Base-by-base conservation (phyloP, 1,140 invertebrate genomes). In the Nasonia vitripennis region DNA sequence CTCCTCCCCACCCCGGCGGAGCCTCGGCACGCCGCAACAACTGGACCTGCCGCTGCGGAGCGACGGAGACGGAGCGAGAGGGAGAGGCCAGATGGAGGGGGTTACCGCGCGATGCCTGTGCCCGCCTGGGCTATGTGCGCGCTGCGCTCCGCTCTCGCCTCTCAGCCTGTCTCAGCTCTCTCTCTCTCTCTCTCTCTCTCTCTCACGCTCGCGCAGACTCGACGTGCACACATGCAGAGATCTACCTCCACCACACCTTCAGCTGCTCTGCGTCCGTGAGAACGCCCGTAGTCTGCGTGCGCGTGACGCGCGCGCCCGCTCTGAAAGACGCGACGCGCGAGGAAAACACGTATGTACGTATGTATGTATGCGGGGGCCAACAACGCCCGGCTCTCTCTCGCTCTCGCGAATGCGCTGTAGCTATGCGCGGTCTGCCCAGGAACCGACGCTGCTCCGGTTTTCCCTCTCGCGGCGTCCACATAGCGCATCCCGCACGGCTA, bases 381-480 rank as follows among this genome's bases (percentile, higher is more conserved):
- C 85, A 74, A 71, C 41, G 68, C 68, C 86, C 70, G 75, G 82
- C 20, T 83, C 27, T 31, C 86, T 87, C 84, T 88, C 81, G 62
- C 27, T 70, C 83, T 81, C 48, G n/a, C 20, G 20, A 62, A 55
- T 55, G 51, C 20, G 55, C 55, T 14, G n/a, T 62, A 62, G 55
- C 55, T 62, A 34, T 34, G 23, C 27, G 34, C 34, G 34, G 34
- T 37, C 34, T 62, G 55, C 55, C 55, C 55, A 62, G 55, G 55
- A 62, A 17, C 55, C 17, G 55, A 62, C 81, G 55, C 14, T 67
- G 7, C 78, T 11, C 48, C 71, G 51, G 81, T 55, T 80, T 73
- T 70, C 9, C 9, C 41, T 34, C 67, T 10, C 23, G 55, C 37
- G 77, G 84, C 73, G 73, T 45, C 41, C 9, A 45, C 41, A 68